Evolutionary conservation across 2,888 invertebrate genomes (phyloP).

Genomic region (Xanthostigma xanthostigma): DNA sequence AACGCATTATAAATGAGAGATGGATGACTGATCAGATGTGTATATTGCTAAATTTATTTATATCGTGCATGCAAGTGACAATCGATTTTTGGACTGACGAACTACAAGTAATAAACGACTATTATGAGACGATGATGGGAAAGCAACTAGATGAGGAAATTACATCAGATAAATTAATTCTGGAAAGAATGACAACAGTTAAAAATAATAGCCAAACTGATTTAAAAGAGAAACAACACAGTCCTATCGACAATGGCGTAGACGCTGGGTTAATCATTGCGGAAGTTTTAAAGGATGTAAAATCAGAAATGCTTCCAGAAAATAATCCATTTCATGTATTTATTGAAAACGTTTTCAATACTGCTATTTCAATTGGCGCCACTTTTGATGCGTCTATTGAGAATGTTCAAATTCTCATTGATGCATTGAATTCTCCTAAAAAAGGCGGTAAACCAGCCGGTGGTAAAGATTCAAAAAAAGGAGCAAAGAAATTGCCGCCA

Average conservation of each 20-base stretch:
- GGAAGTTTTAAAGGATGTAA: too few species aligned
- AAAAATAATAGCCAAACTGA: too few species aligned
- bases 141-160: slow-evolving; percentile 3
- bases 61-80: slow-evolving; percentile 44
- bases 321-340: too few species aligned
- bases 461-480: slow-evolving; percentile 4
- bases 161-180: slow-evolving; percentile 14
- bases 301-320: too few species aligned
- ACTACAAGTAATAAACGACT: slow-evolving; percentile 29
- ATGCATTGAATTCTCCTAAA: too few species aligned
- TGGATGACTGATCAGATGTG: slow-evolving; percentile 41
- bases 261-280: too few species aligned
- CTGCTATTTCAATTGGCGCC: too few species aligned
- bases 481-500: slow-evolving; percentile 10
- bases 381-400: too few species aligned
- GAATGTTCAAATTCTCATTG: too few species aligned
- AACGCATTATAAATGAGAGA: slow-evolving; percentile 34
- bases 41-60: slow-evolving; percentile 37
- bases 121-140: slow-evolving; percentile 25
- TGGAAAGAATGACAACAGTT: slow-evolving; percentile 6
- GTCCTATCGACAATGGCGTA: too few species aligned
- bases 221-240: too few species aligned
- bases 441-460: slow-evolving; percentile 3
- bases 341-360: too few species aligned
- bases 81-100: slow-evolving; percentile 36